These are phyloP conservation scores for Lochmaea crataegi DNA, from an alignment of 2,888 invertebrate species.

Conservation along the genomic window DNA sequence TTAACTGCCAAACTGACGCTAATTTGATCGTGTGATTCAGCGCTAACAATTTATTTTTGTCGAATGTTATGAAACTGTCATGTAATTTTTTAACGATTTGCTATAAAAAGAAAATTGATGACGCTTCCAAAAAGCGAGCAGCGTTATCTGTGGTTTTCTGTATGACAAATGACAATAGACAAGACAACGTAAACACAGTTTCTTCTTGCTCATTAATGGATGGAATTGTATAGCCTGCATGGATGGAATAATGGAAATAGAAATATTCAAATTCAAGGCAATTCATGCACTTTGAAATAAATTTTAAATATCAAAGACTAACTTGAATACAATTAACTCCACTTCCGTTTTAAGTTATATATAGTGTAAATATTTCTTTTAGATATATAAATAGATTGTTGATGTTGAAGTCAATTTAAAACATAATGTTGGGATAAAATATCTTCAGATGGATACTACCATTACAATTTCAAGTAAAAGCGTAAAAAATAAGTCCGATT, in stretches of 20 bases:
- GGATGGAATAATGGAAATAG: too few species aligned
- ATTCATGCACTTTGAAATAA: not conserved
- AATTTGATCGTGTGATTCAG: too few species aligned
- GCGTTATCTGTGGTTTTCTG: not conserved
- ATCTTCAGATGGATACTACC: slow-evolving; percentile 46
- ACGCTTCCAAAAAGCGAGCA: not conserved
- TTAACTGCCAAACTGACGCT: too few species aligned
- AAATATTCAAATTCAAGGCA: not conserved
- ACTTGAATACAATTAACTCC: not conserved
- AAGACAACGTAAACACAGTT: slow-evolving; percentile 14
- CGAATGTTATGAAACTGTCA: too few species aligned
- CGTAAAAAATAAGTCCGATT: slow-evolving; percentile 35
- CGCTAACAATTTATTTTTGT: too few species aligned
- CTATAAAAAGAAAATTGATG: too few species aligned
- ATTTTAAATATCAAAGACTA: not conserved
- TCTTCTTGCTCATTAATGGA: slow-evolving; percentile 9
- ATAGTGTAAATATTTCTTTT: slow-evolving; percentile 1
- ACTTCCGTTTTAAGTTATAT: not conserved
- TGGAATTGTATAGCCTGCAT: too few species aligned
- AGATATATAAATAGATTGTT: slow-evolving; percentile 15
- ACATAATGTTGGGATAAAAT: slow-evolving; percentile 15
- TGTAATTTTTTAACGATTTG: too few species aligned
- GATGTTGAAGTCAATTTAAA: not conserved
- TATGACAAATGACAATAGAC: slow-evolving; percentile 6
- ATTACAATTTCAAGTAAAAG: slow-evolving; percentile 46